phyloP scores from a whole-genome alignment of 37 sponge, comb jelly and placozoan species.

The Haliclona indistincta region DNA sequence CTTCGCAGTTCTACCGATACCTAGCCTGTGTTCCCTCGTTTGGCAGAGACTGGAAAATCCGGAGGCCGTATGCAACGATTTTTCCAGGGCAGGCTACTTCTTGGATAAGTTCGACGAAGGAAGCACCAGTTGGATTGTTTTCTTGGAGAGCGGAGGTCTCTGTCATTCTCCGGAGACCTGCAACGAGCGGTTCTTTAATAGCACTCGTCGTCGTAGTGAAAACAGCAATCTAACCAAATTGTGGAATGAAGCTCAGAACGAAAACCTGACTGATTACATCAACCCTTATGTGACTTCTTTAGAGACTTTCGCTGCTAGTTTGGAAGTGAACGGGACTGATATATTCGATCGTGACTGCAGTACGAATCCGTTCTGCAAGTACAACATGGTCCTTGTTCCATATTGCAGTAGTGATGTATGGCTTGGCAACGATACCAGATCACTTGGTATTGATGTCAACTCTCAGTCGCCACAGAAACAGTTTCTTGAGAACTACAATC shows the following conservation, averaged over 20 bases:
- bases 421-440: constrained; percentile 31
- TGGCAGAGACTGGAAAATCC: constrained; percentile 42
- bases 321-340: constrained; percentile 6
- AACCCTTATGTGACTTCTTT: constrained; percentile 57
- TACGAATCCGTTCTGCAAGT: constrained; percentile 43
- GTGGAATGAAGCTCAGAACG: not conserved
- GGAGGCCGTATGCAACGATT: constrained; percentile 71
- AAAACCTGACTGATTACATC: not conserved
- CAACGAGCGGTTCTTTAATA: constrained; percentile 45
- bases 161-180: constrained; percentile 72
- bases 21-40: not conserved
- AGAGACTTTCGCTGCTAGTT: not conserved
- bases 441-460: not conserved
- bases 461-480: not conserved
- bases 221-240: not conserved
- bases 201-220: not conserved
- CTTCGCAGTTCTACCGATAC: not conserved
- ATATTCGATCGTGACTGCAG: constrained; percentile 17
- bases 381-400: constrained; percentile 76
- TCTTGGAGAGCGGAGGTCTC: constrained; percentile 80
- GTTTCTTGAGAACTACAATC: not conserved
- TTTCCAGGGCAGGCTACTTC: constrained; percentile 74
- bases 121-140: constrained; percentile 73
- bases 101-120: not conserved
- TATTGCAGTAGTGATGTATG: constrained; percentile 85